Conservation (phyloP, 2,888 invertebrate genomes). For the Campopleginae sp. region DNA sequence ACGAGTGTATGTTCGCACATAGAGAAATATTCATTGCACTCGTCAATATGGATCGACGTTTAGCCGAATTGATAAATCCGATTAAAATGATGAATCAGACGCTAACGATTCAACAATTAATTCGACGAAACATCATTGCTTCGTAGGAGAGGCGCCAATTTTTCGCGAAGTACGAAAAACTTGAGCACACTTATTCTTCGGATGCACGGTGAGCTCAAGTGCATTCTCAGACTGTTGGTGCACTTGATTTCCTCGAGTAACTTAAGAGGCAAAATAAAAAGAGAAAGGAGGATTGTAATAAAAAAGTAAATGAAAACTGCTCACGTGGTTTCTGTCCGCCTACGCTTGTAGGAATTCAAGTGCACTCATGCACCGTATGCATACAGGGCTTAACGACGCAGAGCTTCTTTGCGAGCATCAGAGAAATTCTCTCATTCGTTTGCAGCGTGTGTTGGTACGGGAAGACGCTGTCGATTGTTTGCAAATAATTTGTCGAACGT, state of each 20-base stretch:
- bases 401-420: constrained; percentile 1
- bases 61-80: neutral
- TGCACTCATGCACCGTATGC: constrained; percentile 50
- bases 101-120: neutral
- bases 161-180: constrained; percentile 35
- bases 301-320: constrained; percentile 49
- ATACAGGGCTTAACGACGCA: constrained; percentile 18
- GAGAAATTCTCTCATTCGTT: constrained; percentile 27
- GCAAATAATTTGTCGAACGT: neutral
- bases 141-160: constrained; percentile 32
- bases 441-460: constrained; percentile 8
- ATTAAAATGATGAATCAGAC: neutral
- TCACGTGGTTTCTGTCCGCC: constrained; percentile 67
- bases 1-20: constrained; percentile 4
- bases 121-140: neutral
- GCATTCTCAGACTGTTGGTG: constrained; percentile 69
- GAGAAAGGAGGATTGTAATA: neutral
- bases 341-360: constrained; percentile 67
- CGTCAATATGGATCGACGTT: neutral
- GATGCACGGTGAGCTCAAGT: constrained; percentile 40
- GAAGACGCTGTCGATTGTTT: constrained; percentile 12
- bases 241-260: constrained; percentile 69
- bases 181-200: constrained; percentile 17
- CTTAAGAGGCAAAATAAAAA: constrained; percentile 17
- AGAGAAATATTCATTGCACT: neutral